Percentiles rank a stretch among this genome's conserved stretches.
These are phyloP conservation scores for Myanophis thanlyinensis DNA, from an alignment of 2,113 vertebrate species.

Conservation along the genomic window DNA sequence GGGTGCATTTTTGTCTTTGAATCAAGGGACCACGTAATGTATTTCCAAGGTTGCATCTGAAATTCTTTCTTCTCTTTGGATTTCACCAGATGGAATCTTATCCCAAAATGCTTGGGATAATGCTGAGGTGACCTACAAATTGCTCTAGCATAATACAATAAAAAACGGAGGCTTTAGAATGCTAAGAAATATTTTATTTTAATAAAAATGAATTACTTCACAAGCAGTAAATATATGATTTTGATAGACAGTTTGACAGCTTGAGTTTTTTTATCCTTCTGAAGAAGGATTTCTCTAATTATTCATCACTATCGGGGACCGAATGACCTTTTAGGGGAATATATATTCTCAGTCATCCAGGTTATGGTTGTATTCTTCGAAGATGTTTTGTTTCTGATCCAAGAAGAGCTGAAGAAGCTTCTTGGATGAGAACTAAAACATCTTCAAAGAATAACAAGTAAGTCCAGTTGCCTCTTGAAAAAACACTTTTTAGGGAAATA, in stretches of 20 bases:
- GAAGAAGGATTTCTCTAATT: not conserved
- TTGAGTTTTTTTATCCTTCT: not conserved
- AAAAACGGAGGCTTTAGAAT: not conserved
- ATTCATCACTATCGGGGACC: not conserved
- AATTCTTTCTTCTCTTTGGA: not conserved
- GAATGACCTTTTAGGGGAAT: not conserved
- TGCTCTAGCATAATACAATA: not conserved
- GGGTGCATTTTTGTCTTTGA: not conserved
- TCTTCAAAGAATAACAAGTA: too few relatives aligned
- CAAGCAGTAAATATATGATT: not conserved
- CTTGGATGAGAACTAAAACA: too few relatives aligned
- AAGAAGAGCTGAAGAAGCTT: too few relatives aligned
- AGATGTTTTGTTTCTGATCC: too few relatives aligned
- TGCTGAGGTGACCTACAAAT: not conserved
- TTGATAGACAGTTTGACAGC: not conserved
- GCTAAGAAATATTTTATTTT: not conserved
- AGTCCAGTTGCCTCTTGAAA: too few relatives aligned
- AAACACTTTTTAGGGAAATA: not conserved
- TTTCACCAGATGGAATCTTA: slow-evolving; percentile 11
- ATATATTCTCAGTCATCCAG: too few relatives aligned
- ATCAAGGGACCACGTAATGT: not conserved
- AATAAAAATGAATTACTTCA: not conserved
- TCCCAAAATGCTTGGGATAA: not conserved
- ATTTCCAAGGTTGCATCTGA: not conserved
- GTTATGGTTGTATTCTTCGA: too few relatives aligned